A percentile compares a stretch with the other conserved stretches of the same genome.
Conservation (phyloP, 2,797 vertebrate species). For the Simalia tracyae region DNA sequence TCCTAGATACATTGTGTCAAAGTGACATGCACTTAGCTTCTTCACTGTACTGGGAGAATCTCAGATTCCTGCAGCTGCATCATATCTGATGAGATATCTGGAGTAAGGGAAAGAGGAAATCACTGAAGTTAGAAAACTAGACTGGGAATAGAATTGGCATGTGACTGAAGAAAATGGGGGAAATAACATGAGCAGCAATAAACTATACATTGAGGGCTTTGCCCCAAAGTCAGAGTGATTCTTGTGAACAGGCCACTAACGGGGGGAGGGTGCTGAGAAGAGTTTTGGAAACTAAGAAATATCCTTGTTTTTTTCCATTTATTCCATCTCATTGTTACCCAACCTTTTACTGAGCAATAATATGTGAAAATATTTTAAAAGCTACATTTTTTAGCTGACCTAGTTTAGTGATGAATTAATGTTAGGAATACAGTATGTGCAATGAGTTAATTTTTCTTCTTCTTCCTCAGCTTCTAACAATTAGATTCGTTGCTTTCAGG, state of each 20-base stretch:
- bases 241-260: neutral
- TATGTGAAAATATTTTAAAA: neutral
- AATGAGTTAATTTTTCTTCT: neutral
- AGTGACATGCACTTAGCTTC: neutral
- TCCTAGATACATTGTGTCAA: neutral
- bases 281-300: neutral
- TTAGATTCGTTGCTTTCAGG: neutral
- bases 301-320: neutral
- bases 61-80: slow-evolving; percentile 46
- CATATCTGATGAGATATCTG: slow-evolving; percentile 41
- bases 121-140: neutral
- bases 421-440: neutral
- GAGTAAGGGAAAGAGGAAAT: neutral
- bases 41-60: neutral
- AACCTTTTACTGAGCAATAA: neutral
- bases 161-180: neutral
- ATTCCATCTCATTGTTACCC: neutral
- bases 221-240: neutral
- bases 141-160: neutral
- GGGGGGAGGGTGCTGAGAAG: neutral
- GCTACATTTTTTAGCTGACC: neutral
- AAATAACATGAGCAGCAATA: neutral
- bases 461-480: neutral
- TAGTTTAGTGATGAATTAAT: neutral
- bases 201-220: slow-evolving; percentile 3